Conservation (phyloP, 2,113 vertebrate genomes). For the Haemorhous mexicanus region DNA sequence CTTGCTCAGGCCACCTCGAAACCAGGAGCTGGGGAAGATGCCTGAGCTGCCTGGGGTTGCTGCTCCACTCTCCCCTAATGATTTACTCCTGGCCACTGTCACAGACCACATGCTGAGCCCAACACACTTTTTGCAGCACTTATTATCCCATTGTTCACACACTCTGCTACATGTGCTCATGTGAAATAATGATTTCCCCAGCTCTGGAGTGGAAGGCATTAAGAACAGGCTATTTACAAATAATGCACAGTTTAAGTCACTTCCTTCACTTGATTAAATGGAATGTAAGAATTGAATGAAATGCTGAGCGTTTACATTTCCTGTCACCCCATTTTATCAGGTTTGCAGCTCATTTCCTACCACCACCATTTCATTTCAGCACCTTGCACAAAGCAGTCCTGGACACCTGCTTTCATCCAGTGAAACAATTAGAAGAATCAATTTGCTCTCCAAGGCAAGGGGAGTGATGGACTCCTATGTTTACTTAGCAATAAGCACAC, state of each 20-base stretch:
- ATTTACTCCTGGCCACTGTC: not conserved
- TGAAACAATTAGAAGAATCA: slow-evolving; percentile 3
- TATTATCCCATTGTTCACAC: not conserved
- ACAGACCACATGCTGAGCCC: not conserved
- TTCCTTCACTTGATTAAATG: not conserved
- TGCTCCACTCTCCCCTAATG: not conserved
- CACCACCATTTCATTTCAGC: slow-evolving; percentile 11
- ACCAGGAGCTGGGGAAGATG: fast-evolving
- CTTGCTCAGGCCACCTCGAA: not conserved
- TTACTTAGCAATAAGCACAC: not conserved
- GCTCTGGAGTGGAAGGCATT: not conserved
- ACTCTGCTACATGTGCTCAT: not conserved
- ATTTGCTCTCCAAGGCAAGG: not conserved
- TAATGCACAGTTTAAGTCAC: not conserved
- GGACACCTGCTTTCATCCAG: not conserved
- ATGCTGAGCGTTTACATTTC: not conserved
- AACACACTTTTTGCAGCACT: not conserved
- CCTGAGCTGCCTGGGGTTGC: not conserved
- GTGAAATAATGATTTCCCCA: not conserved
- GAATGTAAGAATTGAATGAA: not conserved
- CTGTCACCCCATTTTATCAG: not conserved
- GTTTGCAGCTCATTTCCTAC: not conserved
- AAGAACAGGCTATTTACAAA: not conserved
- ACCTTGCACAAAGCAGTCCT: not conserved
- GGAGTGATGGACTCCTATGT: not conserved